Evolutionary conservation across 2,113 vertebrate genomes (phyloP), one percentile per base, ranked within the genome.

Genomic region (Chrysochloris asiatica): DNA sequence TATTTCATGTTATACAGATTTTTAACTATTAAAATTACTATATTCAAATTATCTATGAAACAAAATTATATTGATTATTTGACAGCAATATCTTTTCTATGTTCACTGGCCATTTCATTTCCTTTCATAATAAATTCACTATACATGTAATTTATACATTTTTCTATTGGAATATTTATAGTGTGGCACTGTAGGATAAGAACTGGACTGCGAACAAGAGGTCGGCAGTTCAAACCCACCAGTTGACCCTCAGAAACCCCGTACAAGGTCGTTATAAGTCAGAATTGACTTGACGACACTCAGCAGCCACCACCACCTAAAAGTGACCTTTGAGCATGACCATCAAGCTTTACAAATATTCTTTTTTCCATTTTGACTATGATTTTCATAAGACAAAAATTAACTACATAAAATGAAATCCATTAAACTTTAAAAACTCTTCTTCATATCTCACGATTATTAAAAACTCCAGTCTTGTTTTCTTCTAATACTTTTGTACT

Each of bases 1-100:
- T 91, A 75, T 52, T 78, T 86, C 12, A 92, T 71, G 47, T 7
- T 41, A 28, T 43, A 85, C 7, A 78, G 21, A 72, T 67, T 81
- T 73, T 78, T 47, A 91, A 83, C 45, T 90, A 52, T 41, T 81
- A 38, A 83, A 92, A 79, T 80, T 86, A 86, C 10, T 63, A 0
- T 71, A 73, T 43, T 84, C 41, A 90, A 95, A 85, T 90, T 81
- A 85, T 78, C 76, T 90, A 83, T 1, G 72, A 36, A 84, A 90
- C 41, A 93, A 83, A 93, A 85, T 3, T 56, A 22, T 91, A 91
- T 63, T 63, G 59, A 65, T 36, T 90, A 43, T 90, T 78, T 82
- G 38, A 38, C 67, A 76, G 38, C 69, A 69, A 79, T 28, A 24
- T 52, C 12, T 59, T 75, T 77, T 69, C 36, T 38, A 41, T 22